Base-by-base conservation (phyloP, 1,140 invertebrate genomes). In the Drosophila suzukii region DNA sequence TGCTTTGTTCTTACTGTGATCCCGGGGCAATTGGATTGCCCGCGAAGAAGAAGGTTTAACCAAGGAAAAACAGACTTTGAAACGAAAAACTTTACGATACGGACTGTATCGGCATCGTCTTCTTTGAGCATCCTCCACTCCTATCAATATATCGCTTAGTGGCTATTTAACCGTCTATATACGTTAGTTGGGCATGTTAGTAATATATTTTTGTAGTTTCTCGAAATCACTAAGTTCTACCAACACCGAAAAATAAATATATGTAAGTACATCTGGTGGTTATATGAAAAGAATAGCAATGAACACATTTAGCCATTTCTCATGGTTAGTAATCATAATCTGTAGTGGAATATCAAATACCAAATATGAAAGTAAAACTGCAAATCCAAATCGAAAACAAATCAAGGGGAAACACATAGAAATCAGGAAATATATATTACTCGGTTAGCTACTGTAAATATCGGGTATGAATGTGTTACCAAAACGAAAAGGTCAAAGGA, bases 1-100 rank as follows among this genome's bases (percentile, higher is more conserved):
- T 91, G 90, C 90, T 91, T 91, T 91, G 83, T 82, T 91, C 90
- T 91, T 91, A 91, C 90, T 84, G 80, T 91, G 85, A 85, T 82
- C 61, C 36, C 49, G 32, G 60, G 77, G 75, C 88, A 90, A 90
- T 90, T 90, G 54, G 51, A 90, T 85, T 86, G 82, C 75, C 66
- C 49, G 32, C 51, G 49, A 66, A 51, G 44, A 71, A 71, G 67
- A 74, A 80, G 49, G 44, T 61, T 81, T n/a, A 81, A 78, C 66
- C 57, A 75, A 88, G 62, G 61, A 71, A 71, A 81, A 53, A 67
- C 46, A 76, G 67, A 63, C 49, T 47, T 51, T 24, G 41, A 68
- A 76, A 65, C 46, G 38, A 56, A 49, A 70, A 38, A 27, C 2
- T 20, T 57, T 27, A 12, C 11, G 27, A 59, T 59, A 44, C 38